These are phyloP conservation scores for Hemicordylus capensis DNA, from an alignment of 2,113 vertebrate species.

Conservation along the genomic window DNA sequence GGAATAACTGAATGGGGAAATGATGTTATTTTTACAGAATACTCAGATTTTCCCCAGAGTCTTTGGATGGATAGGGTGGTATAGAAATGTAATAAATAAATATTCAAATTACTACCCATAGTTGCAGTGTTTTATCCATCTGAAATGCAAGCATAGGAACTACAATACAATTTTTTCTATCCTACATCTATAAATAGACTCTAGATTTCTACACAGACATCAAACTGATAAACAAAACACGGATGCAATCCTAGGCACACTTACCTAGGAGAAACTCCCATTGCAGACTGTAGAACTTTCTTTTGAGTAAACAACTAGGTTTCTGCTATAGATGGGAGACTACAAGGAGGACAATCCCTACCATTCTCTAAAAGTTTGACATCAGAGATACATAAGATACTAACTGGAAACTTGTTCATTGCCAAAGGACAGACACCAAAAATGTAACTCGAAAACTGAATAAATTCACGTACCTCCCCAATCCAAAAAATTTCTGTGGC, in stretches of 20 bases:
- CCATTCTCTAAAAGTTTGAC: not conserved
- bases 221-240: too few relatives aligned
- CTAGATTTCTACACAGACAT: too few relatives aligned
- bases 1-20: slow-evolving; percentile 8
- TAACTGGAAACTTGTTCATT: not conserved
- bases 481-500: not conserved
- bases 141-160: slow-evolving; percentile 30
- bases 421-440: not conserved
- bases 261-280: too few relatives aligned
- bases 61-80: too few relatives aligned
- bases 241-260: too few relatives aligned
- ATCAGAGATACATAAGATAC: not conserved
- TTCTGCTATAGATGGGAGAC: not conserved
- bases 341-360: not conserved
- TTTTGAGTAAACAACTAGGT: not conserved
- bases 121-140: not conserved
- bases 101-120: too few relatives aligned
- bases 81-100: too few relatives aligned
- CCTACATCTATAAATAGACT: too few relatives aligned
- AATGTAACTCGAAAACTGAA: not conserved
- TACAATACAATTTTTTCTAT: not conserved
- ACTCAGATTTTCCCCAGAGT: too few relatives aligned
- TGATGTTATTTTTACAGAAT: too few relatives aligned
- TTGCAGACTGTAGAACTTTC: too few relatives aligned
- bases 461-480: not conserved